Evolutionary conservation across 2,113 vertebrate species (phyloP).

Genomic region (Pterocles orientalis): DNA sequence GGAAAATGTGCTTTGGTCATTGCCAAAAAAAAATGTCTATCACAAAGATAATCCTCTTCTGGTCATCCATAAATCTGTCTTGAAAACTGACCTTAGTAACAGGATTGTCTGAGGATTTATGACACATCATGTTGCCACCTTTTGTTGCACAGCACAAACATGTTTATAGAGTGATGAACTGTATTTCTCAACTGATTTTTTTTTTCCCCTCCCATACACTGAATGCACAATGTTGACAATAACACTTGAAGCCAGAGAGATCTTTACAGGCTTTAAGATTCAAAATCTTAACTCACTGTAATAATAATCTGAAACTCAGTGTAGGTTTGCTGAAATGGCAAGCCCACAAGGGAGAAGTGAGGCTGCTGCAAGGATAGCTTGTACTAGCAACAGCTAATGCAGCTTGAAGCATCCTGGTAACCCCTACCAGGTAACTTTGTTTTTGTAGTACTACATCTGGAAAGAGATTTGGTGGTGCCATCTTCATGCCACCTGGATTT

Average conservation of each 20-base stretch:
- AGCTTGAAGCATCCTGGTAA: background rate
- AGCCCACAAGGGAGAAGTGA: background rate
- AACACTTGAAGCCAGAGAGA: background rate
- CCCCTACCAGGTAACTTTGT: background rate
- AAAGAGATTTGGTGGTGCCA: background rate
- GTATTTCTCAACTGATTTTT: background rate
- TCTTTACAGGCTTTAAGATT: background rate
- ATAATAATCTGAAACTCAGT: background rate
- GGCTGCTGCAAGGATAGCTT: background rate
- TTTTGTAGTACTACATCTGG: background rate
- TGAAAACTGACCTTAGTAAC: background rate
- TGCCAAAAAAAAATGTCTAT: background rate
- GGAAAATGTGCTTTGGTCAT: background rate
- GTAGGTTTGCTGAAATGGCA: background rate
- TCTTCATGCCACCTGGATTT: background rate
- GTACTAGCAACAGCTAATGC: background rate
- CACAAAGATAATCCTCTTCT: background rate
- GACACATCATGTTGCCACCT: background rate
- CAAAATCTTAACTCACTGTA: background rate
- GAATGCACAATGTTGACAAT: background rate
- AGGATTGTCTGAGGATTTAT: background rate
- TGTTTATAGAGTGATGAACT: background rate
- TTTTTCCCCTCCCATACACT: background rate
- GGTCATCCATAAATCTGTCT: background rate
- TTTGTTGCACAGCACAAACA: background rate